Evolutionary conservation across 2,113 vertebrate species (phyloP).

Genomic region (Silurus meridionalis): DNA sequence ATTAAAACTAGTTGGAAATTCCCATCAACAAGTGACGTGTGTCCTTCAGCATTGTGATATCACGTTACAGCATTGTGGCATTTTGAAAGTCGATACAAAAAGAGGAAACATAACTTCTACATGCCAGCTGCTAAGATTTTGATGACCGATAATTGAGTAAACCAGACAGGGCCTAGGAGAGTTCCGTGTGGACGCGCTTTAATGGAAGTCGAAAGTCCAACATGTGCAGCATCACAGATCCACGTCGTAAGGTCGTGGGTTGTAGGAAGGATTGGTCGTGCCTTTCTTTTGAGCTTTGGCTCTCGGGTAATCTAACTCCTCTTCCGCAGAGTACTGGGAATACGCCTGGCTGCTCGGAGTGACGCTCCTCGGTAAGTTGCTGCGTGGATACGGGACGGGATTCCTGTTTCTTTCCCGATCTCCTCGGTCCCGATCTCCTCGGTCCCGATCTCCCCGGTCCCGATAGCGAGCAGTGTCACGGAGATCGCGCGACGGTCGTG

Average conservation of each 20-base stretch:
- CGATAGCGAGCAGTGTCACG: background rate
- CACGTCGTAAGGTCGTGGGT: conserved; percentile 64
- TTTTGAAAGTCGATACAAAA: background rate
- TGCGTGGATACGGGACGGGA: conserved; percentile 49
- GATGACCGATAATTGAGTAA: background rate
- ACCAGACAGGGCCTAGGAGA: background rate
- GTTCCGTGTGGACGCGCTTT: background rate
- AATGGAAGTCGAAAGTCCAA: background rate
- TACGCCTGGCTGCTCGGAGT: conserved; percentile 62
- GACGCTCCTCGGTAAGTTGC: conserved; percentile 44
- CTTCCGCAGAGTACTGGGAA: conserved; percentile 63
- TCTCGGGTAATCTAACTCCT: conserved; percentile 69
- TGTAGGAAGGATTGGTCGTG: conserved; percentile 54
- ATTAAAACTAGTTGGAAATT: background rate
- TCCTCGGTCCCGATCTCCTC: too few relatives aligned
- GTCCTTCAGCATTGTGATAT: background rate
- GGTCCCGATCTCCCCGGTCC: too few relatives aligned
- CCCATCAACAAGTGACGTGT: too few relatives aligned
- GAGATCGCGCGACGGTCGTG: background rate
- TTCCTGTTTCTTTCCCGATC: background rate
- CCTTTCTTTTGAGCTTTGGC: conserved; percentile 61
- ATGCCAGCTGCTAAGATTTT: background rate
- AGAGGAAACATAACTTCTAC: background rate
- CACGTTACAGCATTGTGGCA: background rate
- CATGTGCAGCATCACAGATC: conserved; percentile 63